Conservation (phyloP, 2,888 invertebrate species). For the Lacanobia wlatinum region DNA sequence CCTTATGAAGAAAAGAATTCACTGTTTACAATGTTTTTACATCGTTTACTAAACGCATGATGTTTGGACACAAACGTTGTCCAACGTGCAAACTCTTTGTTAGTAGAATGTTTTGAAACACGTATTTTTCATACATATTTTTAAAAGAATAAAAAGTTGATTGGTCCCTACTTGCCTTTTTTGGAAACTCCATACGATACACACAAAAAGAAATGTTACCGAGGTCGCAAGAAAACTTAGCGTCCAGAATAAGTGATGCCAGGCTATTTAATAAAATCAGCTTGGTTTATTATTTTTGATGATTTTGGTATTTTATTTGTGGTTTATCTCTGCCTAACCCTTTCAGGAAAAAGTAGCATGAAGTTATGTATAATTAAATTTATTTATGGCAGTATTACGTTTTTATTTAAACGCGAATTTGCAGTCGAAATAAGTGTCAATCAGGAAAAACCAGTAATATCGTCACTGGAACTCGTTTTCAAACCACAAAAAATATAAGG, state of each 20-base stretch:
- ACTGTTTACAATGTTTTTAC: neutral
- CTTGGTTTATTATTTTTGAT: neutral
- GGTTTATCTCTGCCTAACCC: neutral
- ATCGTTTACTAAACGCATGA: neutral
- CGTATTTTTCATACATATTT: neutral
- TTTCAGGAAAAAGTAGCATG: neutral
- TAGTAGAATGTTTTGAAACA: constrained; percentile 28
- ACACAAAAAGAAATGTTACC: neutral
- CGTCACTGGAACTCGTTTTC: constrained; percentile 27
- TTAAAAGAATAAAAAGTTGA: neutral
- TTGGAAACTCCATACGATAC: neutral
- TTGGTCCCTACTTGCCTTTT: neutral
- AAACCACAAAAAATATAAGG: constrained; percentile 5
- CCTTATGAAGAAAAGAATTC: neutral
- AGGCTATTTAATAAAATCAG: neutral
- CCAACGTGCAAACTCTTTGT: neutral
- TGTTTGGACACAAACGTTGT: constrained; percentile 30
- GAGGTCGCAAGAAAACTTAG: neutral
- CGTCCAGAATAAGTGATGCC: neutral
- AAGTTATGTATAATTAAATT: neutral
- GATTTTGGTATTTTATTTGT: neutral
- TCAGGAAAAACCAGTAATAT: constrained; percentile 31
- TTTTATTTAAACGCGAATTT: neutral
- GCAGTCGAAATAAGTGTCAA: constrained; percentile 10
- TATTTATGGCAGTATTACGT: neutral